A percentile compares a stretch with the other conserved stretches of the same genome.
phyloP scores from a whole-genome alignment of 2,113 vertebrate genomes.

The Cygnus atratus region DNA sequence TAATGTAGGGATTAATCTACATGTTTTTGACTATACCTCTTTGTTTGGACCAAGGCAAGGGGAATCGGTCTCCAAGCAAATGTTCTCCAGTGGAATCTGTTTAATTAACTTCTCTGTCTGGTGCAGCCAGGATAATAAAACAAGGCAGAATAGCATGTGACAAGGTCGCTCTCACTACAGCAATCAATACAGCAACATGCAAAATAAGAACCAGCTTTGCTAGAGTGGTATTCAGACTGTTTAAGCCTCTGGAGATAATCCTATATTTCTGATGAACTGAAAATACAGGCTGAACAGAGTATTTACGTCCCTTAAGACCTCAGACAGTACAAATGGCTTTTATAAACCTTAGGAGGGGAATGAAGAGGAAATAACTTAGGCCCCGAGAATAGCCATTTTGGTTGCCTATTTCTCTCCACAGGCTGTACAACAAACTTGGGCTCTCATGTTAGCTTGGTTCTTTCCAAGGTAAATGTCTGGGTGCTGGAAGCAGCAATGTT shows the following conservation, averaged over 20 bases:
- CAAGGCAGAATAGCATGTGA: not conserved
- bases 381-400: not conserved
- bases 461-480: not conserved
- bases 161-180: not conserved
- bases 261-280: not conserved
- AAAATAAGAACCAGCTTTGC: not conserved
- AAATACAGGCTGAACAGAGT: not conserved
- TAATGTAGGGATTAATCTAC: not conserved
- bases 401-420: not conserved
- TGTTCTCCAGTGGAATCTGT: conserved; percentile 71
- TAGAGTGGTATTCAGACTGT: not conserved
- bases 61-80: conserved; percentile 72
- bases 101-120: conserved; percentile 66
- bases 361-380: not conserved
- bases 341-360: not conserved
- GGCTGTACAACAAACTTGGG: not conserved
- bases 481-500: not conserved
- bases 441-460: not conserved
- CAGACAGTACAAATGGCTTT: not conserved
- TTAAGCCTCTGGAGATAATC: conserved; percentile 29
- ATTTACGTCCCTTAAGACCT: not conserved
- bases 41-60: conserved; percentile 64
- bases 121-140: not conserved
- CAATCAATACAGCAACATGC: not conserved
- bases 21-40: not conserved